Conservation (phyloP, 1,140 invertebrate genomes). For the Amphibalanus amphitrite region DNA sequence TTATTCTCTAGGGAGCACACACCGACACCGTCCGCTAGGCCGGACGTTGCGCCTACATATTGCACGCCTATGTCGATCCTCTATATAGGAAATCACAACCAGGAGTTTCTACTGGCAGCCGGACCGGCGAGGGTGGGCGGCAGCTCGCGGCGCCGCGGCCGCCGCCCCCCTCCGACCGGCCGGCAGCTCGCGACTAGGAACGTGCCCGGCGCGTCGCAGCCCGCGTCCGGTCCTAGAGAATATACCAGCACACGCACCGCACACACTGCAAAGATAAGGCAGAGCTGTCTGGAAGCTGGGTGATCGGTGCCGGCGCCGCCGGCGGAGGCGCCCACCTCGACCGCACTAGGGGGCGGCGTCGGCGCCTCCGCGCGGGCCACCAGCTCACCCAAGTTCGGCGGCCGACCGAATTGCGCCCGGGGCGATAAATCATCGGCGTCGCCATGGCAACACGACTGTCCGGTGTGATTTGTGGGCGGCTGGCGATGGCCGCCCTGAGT, state of each 20-base stretch:
- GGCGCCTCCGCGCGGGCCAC: not conserved
- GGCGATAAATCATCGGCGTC: not conserved
- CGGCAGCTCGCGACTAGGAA: too few relatives aligned
- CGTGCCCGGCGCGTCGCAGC: too few relatives aligned
- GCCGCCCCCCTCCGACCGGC: too few relatives aligned
- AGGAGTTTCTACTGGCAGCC: not conserved
- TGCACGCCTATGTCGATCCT: not conserved
- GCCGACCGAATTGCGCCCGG: not conserved
- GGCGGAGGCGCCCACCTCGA: too few relatives aligned
- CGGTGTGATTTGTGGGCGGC: not conserved
- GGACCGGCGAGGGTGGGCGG: too few relatives aligned
- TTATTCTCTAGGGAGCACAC: conserved; percentile 1
- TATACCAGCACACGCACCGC: not conserved
- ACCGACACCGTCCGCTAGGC: not conserved
- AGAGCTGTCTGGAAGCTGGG: not conserved
- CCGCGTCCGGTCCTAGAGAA: not conserved
- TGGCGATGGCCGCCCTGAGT: not conserved
- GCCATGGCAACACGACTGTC: not conserved
- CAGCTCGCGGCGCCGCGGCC: too few relatives aligned
- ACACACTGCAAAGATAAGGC: not conserved
- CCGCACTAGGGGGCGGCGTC: not conserved
- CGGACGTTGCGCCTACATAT: not conserved
- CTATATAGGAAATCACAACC: not conserved
- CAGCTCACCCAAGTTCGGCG: not conserved
- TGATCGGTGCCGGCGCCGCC: not conserved